Base-by-base conservation (phyloP, 2,888 invertebrate genomes). In the Panzeria rudis region DNA sequence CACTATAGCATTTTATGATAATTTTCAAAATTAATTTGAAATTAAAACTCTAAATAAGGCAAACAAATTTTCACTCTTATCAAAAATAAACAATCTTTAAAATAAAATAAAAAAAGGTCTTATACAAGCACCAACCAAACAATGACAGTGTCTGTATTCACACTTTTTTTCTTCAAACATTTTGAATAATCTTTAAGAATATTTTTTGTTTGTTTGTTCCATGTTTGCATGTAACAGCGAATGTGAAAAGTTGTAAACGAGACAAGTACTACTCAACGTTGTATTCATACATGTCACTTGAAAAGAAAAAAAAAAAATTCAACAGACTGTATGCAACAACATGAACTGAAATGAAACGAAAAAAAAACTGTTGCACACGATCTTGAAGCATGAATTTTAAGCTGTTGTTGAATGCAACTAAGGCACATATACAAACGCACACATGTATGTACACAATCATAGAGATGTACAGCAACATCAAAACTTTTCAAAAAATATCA, bases 111-210 rank as follows among this genome's bases (percentile, higher is more conserved):
- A 52, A 13, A 25, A 29, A 20, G 13, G 50, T 50, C 61, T 23
- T 62, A 41, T 9, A 56, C 47, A 80, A 56, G 17, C 35, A 44
- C 32, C 75, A 66, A 23, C 5, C 20, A 64, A 81, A 81, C 84
- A 85, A 85, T 78, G 84, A 62, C 52, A 59, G 78, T 68, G 81
- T 85, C 59, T 85, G 78, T 85, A 82, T 77, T 81, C 77, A 66
- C 77, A 80, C 76, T 80, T 68, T 71, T 71, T 62, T 71, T 52
- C 17, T 20, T 35, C 1, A 6, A 29, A 29, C 13, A 54, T 72
- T 71, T 64, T 44, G 62, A 62, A 62, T 71, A 17, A 76, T 62
- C 32, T 38, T 64, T 50, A 11, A 20, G n/a, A 56, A 20, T 38
- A 56, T 47, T 44, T 61, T 23, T 64, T 64, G 15, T 47, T 20